Evolutionary conservation across 2,888 invertebrate species (phyloP).

Genomic region (Gymnocheta viridis): DNA sequence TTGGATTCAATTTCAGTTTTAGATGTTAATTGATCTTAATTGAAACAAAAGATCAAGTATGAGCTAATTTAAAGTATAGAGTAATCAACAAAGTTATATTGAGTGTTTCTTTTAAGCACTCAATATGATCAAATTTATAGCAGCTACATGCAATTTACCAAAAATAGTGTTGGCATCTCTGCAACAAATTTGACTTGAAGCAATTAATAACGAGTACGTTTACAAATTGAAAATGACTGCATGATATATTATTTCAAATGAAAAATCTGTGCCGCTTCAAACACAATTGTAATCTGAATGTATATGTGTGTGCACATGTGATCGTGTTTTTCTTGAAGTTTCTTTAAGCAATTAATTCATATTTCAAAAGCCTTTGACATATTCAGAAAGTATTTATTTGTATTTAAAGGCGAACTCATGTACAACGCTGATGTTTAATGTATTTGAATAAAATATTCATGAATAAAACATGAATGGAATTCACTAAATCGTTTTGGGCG

Average conservation of each 20-base stretch:
- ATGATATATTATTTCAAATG: slow-evolving; percentile 42
- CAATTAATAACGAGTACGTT: slow-evolving; percentile 42
- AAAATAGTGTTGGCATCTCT: slow-evolving; percentile 18
- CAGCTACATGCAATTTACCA: not conserved
- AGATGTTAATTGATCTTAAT: no score
- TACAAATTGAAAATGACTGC: slow-evolving; percentile 23
- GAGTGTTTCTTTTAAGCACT: not conserved
- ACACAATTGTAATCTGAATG: not conserved
- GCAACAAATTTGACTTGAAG: not conserved
- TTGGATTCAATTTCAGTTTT: not conserved
- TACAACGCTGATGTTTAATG: not conserved
- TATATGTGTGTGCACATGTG: no score
- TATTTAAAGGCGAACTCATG: not conserved
- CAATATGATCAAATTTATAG: not conserved
- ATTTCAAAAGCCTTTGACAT: slow-evolving; percentile 11
- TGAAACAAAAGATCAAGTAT: not conserved
- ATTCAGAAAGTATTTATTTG: slow-evolving; percentile 5
- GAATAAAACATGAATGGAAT: not conserved
- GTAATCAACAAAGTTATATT: no score
- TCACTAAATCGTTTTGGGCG: no score
- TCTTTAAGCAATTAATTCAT: slow-evolving; percentile 26
- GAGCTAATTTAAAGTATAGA: no score
- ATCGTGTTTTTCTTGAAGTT: not conserved
- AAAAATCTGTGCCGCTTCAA: slow-evolving; percentile 15
- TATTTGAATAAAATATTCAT: not conserved